Conservation (phyloP, 1,140 invertebrate species). For the Dendrolimus punctatus region DNA sequence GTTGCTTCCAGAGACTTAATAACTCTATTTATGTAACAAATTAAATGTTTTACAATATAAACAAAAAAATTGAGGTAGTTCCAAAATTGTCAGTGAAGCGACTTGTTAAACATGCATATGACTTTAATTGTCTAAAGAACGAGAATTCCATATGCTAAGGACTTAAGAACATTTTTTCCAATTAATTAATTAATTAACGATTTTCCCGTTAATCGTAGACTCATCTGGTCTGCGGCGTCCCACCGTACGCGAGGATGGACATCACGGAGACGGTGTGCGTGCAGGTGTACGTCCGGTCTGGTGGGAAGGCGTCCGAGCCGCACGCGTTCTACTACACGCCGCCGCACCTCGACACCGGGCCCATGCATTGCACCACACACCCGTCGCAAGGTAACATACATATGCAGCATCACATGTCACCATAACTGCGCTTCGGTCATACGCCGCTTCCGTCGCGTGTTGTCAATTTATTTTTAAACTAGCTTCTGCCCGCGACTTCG, state of each 20-base stretch:
- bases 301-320: conserved; percentile 90
- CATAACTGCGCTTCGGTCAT: conserved; percentile 1
- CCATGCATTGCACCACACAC: conserved; percentile 51
- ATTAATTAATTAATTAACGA: not conserved
- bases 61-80: too few species aligned
- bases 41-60: too few species aligned
- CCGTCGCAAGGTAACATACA: conserved; percentile 36
- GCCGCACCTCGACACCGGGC: conserved; percentile 30
- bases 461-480: too few species aligned
- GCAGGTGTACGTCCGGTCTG: conserved; percentile 87
- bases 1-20: too few species aligned
- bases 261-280: conserved; percentile 80
- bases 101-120: too few species aligned
- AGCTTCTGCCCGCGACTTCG: too few species aligned
- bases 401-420: not conserved
- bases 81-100: too few species aligned
- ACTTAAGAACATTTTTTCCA: too few species aligned
- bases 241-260: conserved; percentile 80
- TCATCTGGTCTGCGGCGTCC: conserved; percentile 94
- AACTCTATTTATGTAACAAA: too few species aligned
- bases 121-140: too few species aligned
- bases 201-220: conserved; percentile 74
- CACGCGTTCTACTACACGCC: conserved; percentile 90
- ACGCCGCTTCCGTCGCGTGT: too few species aligned
- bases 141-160: too few species aligned